Base-by-base conservation (phyloP, 2,888 invertebrate genomes). In the Xestia rhomboidea region DNA sequence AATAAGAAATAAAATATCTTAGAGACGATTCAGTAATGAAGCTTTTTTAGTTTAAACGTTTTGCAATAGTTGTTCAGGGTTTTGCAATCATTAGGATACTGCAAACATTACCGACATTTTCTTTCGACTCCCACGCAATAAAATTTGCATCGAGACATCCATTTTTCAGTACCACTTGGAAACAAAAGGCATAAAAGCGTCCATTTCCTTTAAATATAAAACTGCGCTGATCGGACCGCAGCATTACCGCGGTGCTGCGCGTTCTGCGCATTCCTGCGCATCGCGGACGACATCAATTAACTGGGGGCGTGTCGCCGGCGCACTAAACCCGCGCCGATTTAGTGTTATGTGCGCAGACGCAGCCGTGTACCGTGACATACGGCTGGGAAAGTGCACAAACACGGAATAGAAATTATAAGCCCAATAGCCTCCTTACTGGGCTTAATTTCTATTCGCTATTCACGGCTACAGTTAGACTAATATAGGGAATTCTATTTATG, bases 261-360 rank as follows among this genome's bases (percentile, higher is more conserved):
- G 41, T 64, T 41, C 64, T n/a, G 83, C 66, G 77, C 85, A 89
- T 91, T 89, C 89, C 85, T 83, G 87, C 79, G 83, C 85, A 85
- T 78, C 80, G 82, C 83, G 84, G 87, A 90, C 88, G 93, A 90
- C 91, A 93, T 91, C 93, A 94, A 94, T 94, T 94, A 94, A 90
- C 92, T 77, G 83, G 75, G 90, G 92, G 92, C 91, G 92, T 91
- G 92, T 90, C 89, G 90, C 90, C 87, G 86, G 86, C 85, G 90
- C 90, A 90, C 90, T 88, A 86, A 87, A 86, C 88, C 83, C 83
- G 86, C 89, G 85, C 83, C 89, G 91, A 91, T 91, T 93, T 93
- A 92, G 89, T 90, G 90, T 91, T 93, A 92, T 92, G 91, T 89
- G 89, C 90, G 87, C 86, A 77, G 68, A 79, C 80, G 89, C 84